These are phyloP conservation scores for Hydropsyche tenuis DNA, from an alignment of 1,140 invertebrate species.

Conservation along the genomic window DNA sequence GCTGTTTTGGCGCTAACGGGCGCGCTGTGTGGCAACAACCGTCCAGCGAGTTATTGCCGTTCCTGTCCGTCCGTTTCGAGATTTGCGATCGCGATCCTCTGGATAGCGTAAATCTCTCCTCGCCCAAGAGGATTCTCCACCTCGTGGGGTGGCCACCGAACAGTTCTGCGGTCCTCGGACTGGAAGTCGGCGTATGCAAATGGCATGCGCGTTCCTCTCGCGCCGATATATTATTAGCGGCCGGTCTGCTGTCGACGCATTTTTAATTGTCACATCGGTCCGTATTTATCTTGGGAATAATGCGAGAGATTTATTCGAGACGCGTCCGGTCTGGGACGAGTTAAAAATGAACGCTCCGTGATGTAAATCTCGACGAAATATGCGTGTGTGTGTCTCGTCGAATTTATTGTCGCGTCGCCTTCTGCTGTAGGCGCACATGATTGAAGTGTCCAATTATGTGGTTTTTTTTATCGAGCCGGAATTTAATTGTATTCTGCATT, in stretches of 20 bases:
- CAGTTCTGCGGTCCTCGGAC: too few relatives aligned
- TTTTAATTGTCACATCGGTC: slow-evolving; percentile 20
- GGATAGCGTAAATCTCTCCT: slow-evolving; percentile 45
- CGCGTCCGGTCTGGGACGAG: background rate
- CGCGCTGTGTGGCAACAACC: slow-evolving; percentile 16
- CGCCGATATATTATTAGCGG: slow-evolving; percentile 22
- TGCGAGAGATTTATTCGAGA: background rate
- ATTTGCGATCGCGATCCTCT: slow-evolving; percentile 48
- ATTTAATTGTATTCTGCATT: too few relatives aligned
- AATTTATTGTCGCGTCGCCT: too few relatives aligned
- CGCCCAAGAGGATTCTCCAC: slow-evolving; percentile 27
- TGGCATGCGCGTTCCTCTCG: slow-evolving; percentile 4
- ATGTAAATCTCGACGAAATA: background rate
- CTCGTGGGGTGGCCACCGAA: too few relatives aligned
- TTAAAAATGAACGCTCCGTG: background rate
- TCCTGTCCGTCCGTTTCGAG: slow-evolving; percentile 38
- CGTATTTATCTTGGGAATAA: background rate
- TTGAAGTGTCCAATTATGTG: too few relatives aligned
- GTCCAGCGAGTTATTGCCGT: slow-evolving; percentile 45
- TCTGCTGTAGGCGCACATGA: too few relatives aligned
- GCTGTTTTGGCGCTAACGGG: slow-evolving; percentile 39
- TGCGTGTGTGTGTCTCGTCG: too few relatives aligned
- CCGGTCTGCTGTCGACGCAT: slow-evolving; percentile 19
- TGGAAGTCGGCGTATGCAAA: slow-evolving; percentile 41
- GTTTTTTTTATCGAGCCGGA: too few relatives aligned